Base-by-base conservation (phyloP, 1,140 invertebrate genomes). In the Zaprionus kolodkinae region DNA sequence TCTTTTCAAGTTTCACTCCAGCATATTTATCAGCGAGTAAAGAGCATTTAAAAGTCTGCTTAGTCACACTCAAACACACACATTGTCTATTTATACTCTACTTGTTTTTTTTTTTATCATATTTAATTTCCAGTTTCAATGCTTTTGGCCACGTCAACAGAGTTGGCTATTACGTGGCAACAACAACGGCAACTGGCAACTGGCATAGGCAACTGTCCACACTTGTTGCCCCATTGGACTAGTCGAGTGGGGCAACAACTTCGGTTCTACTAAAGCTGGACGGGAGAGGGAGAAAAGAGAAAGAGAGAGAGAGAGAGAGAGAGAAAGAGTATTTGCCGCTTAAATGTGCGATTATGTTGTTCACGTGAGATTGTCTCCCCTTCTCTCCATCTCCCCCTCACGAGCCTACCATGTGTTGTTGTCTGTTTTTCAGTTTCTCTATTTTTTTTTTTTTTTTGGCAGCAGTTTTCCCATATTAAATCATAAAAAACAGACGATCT, bases 311-410 rank as follows among this genome's bases (percentile, higher is more conserved):
- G 1, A 17, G 10, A 21, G 21, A 21, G 33, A 11, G 21, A 17
- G 9, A 10, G 21, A 10, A 17, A 2, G 30, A 1, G 13, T 48
- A 30, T 30, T 30, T 59, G 62, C 48, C 69, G 70, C 74, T 64
- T 73, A 76, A 76, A 72, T 67, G 74, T 76, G 63, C 57, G 74
- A 76, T 73, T 76, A 76, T 76, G 59, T 76, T 73, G 74, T 67
- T 72, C 74, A 76, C 74, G 70, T 73, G 69, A 66, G 69, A 30
- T 27, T 11, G 13, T 9, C 17, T 38, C 38, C 59, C 64, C 15
- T 12, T 11, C 38, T 15, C 36, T 1, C 9, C 10, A 21, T 2
- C 21, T 12, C 11, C 11, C 50, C 1, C 38, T 33, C 27, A 7
- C 33, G 11, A 57, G 13, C n/a, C 21, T 54, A 36, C 65, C 56